These are phyloP conservation scores for Montipora efflorescens DNA, from an alignment of 64 coral and sea anemone genomes.

Conservation along the genomic window DNA sequence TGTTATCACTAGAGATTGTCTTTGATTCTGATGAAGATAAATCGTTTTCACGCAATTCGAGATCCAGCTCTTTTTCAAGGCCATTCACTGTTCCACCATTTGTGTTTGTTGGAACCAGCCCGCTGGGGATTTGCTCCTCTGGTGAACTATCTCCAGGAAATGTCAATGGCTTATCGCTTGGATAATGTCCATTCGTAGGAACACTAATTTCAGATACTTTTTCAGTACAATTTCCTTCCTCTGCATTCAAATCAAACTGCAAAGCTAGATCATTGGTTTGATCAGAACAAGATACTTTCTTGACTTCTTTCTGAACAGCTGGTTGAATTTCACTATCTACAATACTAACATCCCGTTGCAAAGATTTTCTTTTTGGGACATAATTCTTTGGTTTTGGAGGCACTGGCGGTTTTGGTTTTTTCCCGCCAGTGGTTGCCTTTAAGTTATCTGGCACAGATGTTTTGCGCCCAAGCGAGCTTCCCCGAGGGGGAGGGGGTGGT, in stretches of 20 bases:
- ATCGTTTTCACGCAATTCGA: constrained; percentile 3
- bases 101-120: not conserved
- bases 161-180: not conserved
- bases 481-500: constrained; percentile 26
- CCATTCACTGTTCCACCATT: not conserved
- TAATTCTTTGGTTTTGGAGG: constrained; percentile 47
- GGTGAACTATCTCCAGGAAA: not conserved
- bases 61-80: not conserved
- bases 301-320: not conserved
- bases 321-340: not conserved
- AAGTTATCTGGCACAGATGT: not conserved
- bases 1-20: not conserved
- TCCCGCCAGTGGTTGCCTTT: not conserved
- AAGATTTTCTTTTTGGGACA: constrained; percentile 2
- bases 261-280: not conserved
- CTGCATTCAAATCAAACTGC: not conserved
- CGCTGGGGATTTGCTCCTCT: not conserved
- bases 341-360: not conserved
- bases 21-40: not conserved
- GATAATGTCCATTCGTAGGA: not conserved
- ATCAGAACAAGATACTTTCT: not conserved
- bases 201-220: constrained; percentile 8
- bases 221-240: not conserved
- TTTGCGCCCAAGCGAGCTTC: constrained; percentile 31
- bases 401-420: constrained; percentile 26